Evolutionary conservation across 1,140 invertebrate genomes (phyloP).

Genomic region (Phymastichus coffea): DNA sequence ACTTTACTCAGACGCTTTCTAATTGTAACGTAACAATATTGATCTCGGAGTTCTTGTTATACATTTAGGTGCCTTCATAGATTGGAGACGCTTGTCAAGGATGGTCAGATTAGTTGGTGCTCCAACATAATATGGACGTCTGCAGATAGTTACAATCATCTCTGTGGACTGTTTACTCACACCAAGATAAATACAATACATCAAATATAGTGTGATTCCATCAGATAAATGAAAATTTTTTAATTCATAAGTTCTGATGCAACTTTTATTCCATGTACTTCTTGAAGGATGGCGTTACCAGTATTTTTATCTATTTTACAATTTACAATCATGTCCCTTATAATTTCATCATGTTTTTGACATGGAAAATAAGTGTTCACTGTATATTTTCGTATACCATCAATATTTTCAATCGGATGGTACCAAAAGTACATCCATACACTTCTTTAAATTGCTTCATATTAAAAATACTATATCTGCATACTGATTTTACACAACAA

Average conservation of each 20-base stretch:
- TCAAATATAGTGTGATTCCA: constrained; percentile 26
- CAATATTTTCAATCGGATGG: not conserved
- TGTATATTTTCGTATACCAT: not conserved
- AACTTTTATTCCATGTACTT: not conserved
- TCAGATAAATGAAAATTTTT: constrained; percentile 20
- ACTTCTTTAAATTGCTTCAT: constrained; percentile 30
- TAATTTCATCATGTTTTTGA: not conserved
- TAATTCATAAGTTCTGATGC: not conserved
- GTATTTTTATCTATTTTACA: not conserved
- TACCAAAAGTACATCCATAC: constrained; percentile 28
- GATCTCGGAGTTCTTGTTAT: constrained; percentile 26
- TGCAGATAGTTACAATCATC: constrained; percentile 8
- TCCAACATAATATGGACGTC: constrained; percentile 29
- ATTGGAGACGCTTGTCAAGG: constrained; percentile 21
- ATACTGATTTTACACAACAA: not conserved
- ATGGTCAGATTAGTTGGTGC: constrained; percentile 1
- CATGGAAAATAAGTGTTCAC: not conserved
- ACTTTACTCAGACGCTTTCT: constrained; percentile 33
- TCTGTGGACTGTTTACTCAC: constrained; percentile 26
- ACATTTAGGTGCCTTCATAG: constrained; percentile 20
- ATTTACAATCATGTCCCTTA: not conserved
- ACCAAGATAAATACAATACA: constrained; percentile 29
- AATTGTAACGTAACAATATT: constrained; percentile 12
- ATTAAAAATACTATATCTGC: constrained; percentile 6
- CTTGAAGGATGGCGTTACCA: not conserved